phyloP scores from a whole-genome alignment of 2,888 invertebrate genomes.

The Zygaena filipendulae region DNA sequence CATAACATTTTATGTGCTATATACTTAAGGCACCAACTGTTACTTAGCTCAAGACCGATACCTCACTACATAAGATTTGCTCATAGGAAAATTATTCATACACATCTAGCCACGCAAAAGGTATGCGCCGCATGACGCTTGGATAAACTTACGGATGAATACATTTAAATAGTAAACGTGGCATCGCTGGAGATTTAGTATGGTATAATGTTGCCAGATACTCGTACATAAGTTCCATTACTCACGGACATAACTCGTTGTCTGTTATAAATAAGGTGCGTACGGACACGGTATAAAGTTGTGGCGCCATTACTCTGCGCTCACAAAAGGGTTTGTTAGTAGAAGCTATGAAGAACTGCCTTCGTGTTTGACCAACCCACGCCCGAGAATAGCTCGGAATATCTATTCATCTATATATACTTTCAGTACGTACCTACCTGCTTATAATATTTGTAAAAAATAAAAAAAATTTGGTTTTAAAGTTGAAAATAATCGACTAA shows the following conservation, averaged over 20 bases:
- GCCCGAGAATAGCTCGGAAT: conserved; percentile 25
- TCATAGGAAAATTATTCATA: conserved; percentile 62
- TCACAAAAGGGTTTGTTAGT: conserved; percentile 66
- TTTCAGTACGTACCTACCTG: no score
- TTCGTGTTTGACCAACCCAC: conserved; percentile 46
- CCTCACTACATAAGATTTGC: no score
- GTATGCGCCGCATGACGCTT: conserved; percentile 57
- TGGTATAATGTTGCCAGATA: conserved; percentile 51
- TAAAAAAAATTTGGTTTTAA: no score
- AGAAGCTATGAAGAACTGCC: conserved; percentile 53
- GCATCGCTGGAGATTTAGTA: conserved; percentile 58
- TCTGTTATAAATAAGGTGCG: conserved; percentile 52
- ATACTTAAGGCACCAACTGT: no score
- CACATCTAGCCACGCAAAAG: conserved; percentile 44
- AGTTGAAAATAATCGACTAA: no score
- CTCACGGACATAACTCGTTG: conserved; percentile 55
- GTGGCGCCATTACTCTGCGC: conserved; percentile 38
- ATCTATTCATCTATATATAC: background rate
- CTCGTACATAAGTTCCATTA: conserved; percentile 61
- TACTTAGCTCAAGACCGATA: no score
- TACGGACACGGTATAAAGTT: conserved; percentile 52
- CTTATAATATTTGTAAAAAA: no score
- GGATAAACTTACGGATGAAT: conserved; percentile 62
- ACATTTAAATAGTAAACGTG: conserved; percentile 67
- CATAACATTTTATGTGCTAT: no score